Evolutionary conservation across 2,888 invertebrate species (phyloP).

Genomic region (Geophilus truncorum): DNA sequence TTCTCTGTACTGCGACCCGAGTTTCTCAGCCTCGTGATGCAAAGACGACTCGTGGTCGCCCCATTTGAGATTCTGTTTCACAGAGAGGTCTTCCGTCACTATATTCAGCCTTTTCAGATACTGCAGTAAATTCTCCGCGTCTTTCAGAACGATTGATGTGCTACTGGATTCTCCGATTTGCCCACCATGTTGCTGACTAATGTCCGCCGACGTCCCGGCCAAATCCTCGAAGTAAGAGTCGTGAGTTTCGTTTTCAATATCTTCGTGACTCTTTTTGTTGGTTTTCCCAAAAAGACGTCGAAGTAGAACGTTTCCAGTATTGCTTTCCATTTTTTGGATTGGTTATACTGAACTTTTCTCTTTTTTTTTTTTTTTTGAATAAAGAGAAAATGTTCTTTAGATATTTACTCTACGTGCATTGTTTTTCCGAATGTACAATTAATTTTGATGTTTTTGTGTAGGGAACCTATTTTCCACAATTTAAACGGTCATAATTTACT

Average conservation of each 20-base stretch:
- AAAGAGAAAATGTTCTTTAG: too few species aligned
- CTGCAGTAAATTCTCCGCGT: not conserved
- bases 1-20: slow-evolving; percentile 1
- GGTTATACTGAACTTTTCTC: too few species aligned
- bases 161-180: not conserved
- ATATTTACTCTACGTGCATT: too few species aligned
- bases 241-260: not conserved
- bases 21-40: not conserved
- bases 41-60: not conserved
- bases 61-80: not conserved
- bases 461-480: too few species aligned
- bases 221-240: not conserved
- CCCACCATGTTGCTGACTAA: not conserved
- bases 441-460: too few species aligned
- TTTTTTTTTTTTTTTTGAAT: too few species aligned
- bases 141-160: not conserved
- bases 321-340: not conserved
- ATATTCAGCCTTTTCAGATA: not conserved
- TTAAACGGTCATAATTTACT: too few species aligned
- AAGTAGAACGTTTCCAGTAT: not conserved
- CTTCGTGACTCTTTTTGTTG: not conserved
- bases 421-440: too few species aligned
- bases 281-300: not conserved
- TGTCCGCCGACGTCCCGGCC: not conserved
- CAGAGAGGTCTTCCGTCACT: too few species aligned